Conservation (phyloP, 1,140 invertebrate species). For the Bemisia tabaci region DNA sequence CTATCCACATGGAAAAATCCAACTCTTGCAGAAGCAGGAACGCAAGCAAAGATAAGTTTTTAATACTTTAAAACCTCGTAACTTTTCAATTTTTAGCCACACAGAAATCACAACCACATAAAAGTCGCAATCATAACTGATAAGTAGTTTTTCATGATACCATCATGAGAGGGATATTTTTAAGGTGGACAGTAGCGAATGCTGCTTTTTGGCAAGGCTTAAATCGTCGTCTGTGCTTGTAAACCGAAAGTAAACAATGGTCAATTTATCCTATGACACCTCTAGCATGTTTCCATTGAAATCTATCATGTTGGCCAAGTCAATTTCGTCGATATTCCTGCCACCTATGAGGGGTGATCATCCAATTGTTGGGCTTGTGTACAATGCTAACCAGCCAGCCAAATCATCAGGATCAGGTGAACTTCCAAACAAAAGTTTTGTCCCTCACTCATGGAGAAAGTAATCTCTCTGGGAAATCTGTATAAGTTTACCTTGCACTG, state of each 20-base stretch:
- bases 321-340: not conserved
- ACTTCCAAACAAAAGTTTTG: not conserved
- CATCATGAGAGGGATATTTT: not conserved
- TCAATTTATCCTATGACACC: not conserved
- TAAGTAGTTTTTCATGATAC: too few relatives aligned
- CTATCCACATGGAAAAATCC: too few relatives aligned
- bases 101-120: too few relatives aligned
- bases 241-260: too few relatives aligned
- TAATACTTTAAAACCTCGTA: too few relatives aligned
- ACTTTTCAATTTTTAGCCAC: too few relatives aligned
- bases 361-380: not conserved
- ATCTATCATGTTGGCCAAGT: not conserved
- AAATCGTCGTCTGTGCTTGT: too few relatives aligned
- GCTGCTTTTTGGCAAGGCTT: too few relatives aligned
- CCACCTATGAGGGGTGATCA: not conserved
- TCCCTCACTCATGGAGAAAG: not conserved
- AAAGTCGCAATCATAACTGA: too few relatives aligned
- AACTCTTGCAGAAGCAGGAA: too few relatives aligned
- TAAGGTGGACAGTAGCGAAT: too few relatives aligned
- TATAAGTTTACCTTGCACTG: not conserved
- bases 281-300: not conserved
- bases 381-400: not conserved
- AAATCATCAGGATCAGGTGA: not conserved
- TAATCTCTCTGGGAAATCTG: not conserved
- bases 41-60: too few relatives aligned